Conservation (phyloP, 2,888 invertebrate species). For the Xylocampa areola region DNA sequence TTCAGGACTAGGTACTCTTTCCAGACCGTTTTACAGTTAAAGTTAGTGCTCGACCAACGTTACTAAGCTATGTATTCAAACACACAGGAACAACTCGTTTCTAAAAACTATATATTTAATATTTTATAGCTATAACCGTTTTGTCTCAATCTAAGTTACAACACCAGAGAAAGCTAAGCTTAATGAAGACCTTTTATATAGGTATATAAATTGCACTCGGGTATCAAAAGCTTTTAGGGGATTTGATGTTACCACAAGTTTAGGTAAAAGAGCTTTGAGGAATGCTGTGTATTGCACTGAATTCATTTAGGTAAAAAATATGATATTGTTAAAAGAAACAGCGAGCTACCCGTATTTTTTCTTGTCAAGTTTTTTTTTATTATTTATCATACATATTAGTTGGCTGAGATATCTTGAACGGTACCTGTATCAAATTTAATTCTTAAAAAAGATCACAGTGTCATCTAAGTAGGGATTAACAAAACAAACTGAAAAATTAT, state of each 20-base stretch:
- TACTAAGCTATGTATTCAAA: conserved; percentile 32
- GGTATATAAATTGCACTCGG: background rate
- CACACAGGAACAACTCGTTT: conserved; percentile 26
- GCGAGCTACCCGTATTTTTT: too few species aligned
- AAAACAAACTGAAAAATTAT: too few species aligned
- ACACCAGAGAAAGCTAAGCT: conserved; percentile 3
- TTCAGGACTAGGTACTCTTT: conserved; percentile 51
- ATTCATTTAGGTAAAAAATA: too few species aligned
- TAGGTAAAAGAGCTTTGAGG: background rate
- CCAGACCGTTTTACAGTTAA: conserved; percentile 49
- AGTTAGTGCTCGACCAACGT: conserved; percentile 45
- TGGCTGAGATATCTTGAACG: too few species aligned
- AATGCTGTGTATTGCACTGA: too few species aligned
- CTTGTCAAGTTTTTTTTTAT: too few species aligned
- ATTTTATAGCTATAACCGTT: background rate
- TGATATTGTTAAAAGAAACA: too few species aligned
- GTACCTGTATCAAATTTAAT: too few species aligned
- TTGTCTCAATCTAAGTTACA: background rate
- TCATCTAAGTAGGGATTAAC: too few species aligned
- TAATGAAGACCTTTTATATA: conserved; percentile 3
- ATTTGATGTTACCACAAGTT: background rate
- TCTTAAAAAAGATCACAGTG: too few species aligned
- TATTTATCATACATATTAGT: too few species aligned
- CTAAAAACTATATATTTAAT: conserved; percentile 15
- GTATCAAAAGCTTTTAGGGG: conserved; percentile 1